A percentile compares a stretch with the other conserved stretches of the same genome.
Evolutionary conservation across 2,888 invertebrate species (phyloP).

Genomic region (Gymnosoma rotundatum): DNA sequence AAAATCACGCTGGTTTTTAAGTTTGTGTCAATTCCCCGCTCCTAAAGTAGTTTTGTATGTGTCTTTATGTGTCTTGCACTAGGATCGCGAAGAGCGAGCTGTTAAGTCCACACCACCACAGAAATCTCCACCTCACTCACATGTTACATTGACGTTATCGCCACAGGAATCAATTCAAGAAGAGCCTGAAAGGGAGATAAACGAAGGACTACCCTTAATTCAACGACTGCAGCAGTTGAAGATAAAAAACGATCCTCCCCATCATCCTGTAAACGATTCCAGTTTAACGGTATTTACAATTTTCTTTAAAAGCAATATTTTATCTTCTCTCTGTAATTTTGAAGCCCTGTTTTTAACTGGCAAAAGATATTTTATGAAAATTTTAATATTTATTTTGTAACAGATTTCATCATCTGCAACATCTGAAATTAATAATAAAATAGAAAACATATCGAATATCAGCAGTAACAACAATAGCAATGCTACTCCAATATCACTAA

Average conservation of each 20-base stretch:
- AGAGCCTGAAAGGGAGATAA: conserved; percentile 85
- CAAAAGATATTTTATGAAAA: neutral
- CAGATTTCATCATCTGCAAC: conserved; percentile 63
- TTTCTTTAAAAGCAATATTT: neutral
- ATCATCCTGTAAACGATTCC: conserved; percentile 80
- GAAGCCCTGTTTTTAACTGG: neutral
- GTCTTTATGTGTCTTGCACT: conserved; percentile 82
- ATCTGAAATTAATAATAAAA: conserved; percentile 74
- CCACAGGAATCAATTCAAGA: conserved; percentile 83
- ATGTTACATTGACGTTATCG: conserved; percentile 85
- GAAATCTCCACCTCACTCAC: conserved; percentile 84
- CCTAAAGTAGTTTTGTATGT: conserved; percentile 82
- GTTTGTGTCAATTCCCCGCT: conserved; percentile 78
- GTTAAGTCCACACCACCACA: conserved; percentile 81
- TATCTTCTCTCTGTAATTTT: neutral
- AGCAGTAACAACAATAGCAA: conserved; percentile 47
- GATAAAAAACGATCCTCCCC: conserved; percentile 87
- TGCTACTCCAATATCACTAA: conserved; percentile 64
- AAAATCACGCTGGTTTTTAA: conserved; percentile 52
- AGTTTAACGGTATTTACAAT: conserved; percentile 75
- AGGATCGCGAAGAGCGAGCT: conserved; percentile 84
- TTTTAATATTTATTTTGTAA: neutral
- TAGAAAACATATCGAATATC: conserved; percentile 72
- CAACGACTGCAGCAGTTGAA: conserved; percentile 89
- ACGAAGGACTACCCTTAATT: conserved; percentile 88